Conservation (phyloP, 2,797 vertebrate genomes). For the Enteromius treurensis region DNA sequence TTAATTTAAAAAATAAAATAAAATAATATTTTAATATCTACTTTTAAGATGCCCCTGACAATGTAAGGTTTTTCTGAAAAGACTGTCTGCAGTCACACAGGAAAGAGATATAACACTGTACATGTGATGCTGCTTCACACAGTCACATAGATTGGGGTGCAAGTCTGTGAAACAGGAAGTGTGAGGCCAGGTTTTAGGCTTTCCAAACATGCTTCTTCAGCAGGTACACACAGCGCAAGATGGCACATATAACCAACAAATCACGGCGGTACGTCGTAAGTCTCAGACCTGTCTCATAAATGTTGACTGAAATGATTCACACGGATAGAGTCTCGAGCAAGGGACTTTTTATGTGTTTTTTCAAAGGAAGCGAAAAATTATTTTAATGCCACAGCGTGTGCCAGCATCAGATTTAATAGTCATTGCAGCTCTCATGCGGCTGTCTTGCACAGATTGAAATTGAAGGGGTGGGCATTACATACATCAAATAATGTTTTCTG, state of each 20-base stretch:
- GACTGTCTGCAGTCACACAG: neutral
- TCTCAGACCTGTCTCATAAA: neutral
- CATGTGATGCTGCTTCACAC: neutral
- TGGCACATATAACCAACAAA: slow-evolving; percentile 6
- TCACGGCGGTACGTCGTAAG: neutral
- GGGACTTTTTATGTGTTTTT: slow-evolving; percentile 24
- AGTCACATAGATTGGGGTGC: neutral
- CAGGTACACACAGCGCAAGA: slow-evolving; percentile 8
- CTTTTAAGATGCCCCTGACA: neutral
- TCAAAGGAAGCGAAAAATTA: slow-evolving; percentile 38
- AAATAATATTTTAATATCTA: neutral
- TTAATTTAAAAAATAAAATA: neutral
- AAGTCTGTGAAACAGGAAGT: slow-evolving; percentile 54
- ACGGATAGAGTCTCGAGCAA: neutral
- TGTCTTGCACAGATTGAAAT: slow-evolving; percentile 42
- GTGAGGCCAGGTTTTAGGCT: slow-evolving; percentile 32
- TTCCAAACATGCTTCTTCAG: slow-evolving; percentile 32
- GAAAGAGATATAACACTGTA: neutral
- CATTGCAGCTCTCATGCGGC: slow-evolving; percentile 1
- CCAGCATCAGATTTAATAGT: slow-evolving; percentile 16
- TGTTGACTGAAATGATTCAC: slow-evolving; percentile 34
- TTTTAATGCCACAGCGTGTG: neutral
- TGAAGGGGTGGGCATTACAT: neutral
- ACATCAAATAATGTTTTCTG: slow-evolving; percentile 6
- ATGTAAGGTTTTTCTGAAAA: neutral